A percentile compares a stretch with the other conserved stretches of the same genome.
These are phyloP conservation scores for Drosophila formosana DNA, from an alignment of 2,888 invertebrate genomes.

Conservation along the genomic window DNA sequence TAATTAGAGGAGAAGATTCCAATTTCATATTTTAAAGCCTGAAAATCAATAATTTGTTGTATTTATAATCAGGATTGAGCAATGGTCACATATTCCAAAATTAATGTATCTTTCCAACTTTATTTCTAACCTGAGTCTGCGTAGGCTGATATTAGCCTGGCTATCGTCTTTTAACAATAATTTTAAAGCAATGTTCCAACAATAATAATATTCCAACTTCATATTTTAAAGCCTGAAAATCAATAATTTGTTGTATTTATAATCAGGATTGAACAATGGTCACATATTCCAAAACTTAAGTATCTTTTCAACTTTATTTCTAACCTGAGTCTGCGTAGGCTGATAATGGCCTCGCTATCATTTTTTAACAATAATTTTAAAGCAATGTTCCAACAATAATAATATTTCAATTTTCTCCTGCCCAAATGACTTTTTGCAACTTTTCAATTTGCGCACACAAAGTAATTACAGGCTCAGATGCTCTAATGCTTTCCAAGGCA, in stretches of 20 bases:
- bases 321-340: too few relatives aligned
- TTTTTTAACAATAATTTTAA: background rate
- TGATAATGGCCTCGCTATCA: background rate
- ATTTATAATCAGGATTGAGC: too few relatives aligned
- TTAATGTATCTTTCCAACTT: background rate
- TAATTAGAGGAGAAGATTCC: too few relatives aligned
- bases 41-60: too few relatives aligned
- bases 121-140: background rate
- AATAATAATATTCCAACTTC: background rate
- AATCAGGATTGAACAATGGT: too few relatives aligned
- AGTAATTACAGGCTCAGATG: constrained; percentile 48
- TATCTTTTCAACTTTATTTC: too few relatives aligned
- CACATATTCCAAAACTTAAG: too few relatives aligned
- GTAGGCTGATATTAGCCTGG: too few relatives aligned
- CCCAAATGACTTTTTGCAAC: constrained; percentile 10
- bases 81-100: too few relatives aligned
- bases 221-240: too few relatives aligned
- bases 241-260: too few relatives aligned
- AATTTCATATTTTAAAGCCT: too few relatives aligned
- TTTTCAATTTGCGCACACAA: constrained; percentile 35
- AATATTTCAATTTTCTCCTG: background rate
- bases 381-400: background rate
- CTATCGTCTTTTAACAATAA: background rate
- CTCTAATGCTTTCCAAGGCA: constrained; percentile 33
- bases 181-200: background rate